A percentile compares a stretch with the other conserved stretches of the same genome.
Evolutionary conservation across 2,888 invertebrate genomes (phyloP).

Genomic region (Diogma glabrata): DNA sequence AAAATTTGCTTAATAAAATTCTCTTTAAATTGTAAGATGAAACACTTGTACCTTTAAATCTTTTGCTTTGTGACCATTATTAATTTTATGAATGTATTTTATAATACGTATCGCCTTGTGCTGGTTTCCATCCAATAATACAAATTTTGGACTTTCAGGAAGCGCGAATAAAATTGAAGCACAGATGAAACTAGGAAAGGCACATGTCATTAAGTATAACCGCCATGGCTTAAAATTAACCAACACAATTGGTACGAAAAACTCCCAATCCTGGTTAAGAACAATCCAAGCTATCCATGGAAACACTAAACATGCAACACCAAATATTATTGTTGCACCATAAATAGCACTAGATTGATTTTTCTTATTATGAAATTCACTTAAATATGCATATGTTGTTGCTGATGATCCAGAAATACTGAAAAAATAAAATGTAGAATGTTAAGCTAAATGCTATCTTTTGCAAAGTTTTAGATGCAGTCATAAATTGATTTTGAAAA

Average conservation of each 20-base stretch:
- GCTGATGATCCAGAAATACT: conserved; percentile 39
- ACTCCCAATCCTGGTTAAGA: conserved; percentile 28
- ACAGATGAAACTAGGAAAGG: conserved; percentile 29
- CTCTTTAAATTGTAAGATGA: not conserved
- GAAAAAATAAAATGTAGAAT: too few species aligned
- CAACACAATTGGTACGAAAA: conserved; percentile 24
- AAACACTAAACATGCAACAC: conserved; percentile 28
- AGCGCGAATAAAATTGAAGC: conserved; percentile 26
- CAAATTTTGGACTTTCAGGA: conserved; percentile 33
- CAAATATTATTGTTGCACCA: conserved; percentile 30
- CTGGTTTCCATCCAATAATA: conserved; percentile 25
- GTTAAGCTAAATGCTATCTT: too few species aligned
- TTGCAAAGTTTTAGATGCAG: too few species aligned
- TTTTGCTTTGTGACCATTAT: too few species aligned
- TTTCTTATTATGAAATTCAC: conserved; percentile 40
- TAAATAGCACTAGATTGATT: conserved; percentile 37
- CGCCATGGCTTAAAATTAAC: conserved; percentile 31
- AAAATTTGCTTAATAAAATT: not conserved
- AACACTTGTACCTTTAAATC: too few species aligned
- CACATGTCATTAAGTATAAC: conserved; percentile 29
- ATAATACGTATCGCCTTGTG: conserved; percentile 24
- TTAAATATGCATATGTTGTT: conserved; percentile 40
- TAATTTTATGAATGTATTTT: too few species aligned
- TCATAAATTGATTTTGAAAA: too few species aligned
- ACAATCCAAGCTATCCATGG: conserved; percentile 31